phyloP scores from a whole-genome alignment of 2,113 vertebrate genomes.

The Plestiodon gilberti region DNA sequence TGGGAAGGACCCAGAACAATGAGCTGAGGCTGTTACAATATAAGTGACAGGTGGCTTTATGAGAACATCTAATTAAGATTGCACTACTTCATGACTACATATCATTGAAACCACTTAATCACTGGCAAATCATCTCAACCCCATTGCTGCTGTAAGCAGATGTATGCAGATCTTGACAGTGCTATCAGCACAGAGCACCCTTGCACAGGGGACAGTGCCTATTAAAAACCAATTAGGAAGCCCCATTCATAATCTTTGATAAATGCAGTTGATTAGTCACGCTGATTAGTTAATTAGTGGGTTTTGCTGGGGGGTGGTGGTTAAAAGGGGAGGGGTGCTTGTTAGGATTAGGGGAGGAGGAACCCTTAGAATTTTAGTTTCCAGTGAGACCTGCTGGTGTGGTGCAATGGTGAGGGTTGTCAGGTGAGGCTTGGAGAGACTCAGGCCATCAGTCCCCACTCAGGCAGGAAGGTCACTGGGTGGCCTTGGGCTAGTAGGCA shows the following conservation, averaged over 20 bases:
- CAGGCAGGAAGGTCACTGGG: too few relatives aligned
- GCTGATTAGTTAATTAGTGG: constrained; percentile 28
- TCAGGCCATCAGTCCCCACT: too few relatives aligned
- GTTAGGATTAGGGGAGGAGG: neutral
- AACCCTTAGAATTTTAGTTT: neutral
- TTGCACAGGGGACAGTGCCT: neutral
- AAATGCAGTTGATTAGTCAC: constrained; percentile 22
- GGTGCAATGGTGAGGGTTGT: too few relatives aligned
- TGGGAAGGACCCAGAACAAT: neutral
- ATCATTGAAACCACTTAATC: constrained; percentile 8
- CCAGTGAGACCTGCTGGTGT: neutral
- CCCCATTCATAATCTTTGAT: constrained; percentile 18
- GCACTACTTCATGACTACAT: neutral
- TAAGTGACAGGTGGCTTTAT: neutral
- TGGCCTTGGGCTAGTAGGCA: too few relatives aligned
- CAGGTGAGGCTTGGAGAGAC: too few relatives aligned
- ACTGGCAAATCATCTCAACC: neutral
- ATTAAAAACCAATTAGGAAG: constrained; percentile 35
- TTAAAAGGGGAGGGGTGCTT: neutral
- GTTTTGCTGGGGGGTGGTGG: neutral
- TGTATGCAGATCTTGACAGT: constrained; percentile 10
- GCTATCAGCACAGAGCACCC: constrained; percentile 17
- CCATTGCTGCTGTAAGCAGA: constrained; percentile 13
- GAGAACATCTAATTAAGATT: constrained; percentile 21
- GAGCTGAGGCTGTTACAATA: neutral